These are phyloP conservation scores for Micropoecilia bifurca DNA, from an alignment of 2,797 vertebrate genomes.

Conservation along the genomic window DNA sequence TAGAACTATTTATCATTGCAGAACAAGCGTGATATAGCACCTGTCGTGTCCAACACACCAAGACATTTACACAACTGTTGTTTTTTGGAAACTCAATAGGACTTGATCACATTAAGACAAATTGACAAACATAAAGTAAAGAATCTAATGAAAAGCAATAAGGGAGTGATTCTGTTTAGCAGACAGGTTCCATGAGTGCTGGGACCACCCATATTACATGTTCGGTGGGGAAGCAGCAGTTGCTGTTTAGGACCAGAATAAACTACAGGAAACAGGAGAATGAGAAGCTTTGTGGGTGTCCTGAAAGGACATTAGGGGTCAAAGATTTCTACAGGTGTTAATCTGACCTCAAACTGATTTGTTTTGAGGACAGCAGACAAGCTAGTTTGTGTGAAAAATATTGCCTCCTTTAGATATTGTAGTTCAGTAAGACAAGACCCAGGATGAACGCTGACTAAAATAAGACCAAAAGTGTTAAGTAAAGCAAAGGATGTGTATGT, in stretches of 20 bases:
- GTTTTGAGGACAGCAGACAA: neutral
- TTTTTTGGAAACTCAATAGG: neutral
- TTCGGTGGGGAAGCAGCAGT: conserved; percentile 43
- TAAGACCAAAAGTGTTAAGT: neutral
- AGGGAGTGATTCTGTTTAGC: neutral
- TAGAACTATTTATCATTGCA: too few species aligned
- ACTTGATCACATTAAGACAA: neutral
- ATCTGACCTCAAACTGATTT: conserved; percentile 17
- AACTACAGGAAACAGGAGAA: conserved; percentile 26
- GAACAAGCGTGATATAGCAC: too few species aligned
- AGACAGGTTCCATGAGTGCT: neutral
- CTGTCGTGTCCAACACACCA: neutral
- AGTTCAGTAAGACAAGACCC: neutral
- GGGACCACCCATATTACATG: conserved; percentile 54
- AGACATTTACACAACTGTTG: neutral
- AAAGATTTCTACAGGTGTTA: conserved; percentile 57
- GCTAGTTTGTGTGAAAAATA: neutral
- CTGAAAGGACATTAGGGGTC: conserved; percentile 19
- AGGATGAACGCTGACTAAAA: neutral
- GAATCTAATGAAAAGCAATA: neutral
- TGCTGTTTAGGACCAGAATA: conserved; percentile 27
- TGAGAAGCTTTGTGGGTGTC: conserved; percentile 58
- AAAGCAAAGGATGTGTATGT: neutral
- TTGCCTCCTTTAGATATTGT: neutral
- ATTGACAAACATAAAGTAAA: neutral